Evolutionary conservation across 2,113 vertebrate species (phyloP).

Genomic region (Alectura lathami): DNA sequence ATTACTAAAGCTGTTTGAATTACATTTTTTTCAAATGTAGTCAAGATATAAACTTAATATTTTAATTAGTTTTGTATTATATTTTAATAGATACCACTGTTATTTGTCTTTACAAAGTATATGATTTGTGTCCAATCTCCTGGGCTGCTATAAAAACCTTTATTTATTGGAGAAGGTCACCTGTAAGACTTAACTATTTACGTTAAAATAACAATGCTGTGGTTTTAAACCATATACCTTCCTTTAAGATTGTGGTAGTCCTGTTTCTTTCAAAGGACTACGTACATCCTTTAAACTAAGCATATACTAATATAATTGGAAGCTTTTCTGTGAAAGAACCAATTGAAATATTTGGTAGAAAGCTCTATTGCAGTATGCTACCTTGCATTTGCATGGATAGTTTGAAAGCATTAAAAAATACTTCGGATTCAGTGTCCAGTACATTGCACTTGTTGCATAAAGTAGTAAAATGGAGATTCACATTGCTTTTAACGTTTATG

Average conservation of each 20-base stretch:
- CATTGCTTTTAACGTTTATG: background rate
- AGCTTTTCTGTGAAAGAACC: background rate
- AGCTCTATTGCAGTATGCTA: background rate
- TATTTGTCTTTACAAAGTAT: background rate
- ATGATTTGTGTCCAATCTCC: constrained; percentile 18
- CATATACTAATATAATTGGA: constrained; percentile 23
- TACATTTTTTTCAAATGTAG: background rate
- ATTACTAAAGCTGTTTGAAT: constrained; percentile 4
- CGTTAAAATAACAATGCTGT: background rate
- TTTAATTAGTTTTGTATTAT: constrained; percentile 14
- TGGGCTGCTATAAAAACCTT: background rate
- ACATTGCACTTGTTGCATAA: background rate
- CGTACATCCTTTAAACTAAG: background rate
- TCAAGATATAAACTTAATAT: constrained; percentile 33
- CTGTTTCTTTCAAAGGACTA: constrained; percentile 22
- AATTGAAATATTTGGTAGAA: background rate
- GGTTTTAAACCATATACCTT: background rate
- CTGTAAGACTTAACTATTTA: constrained; percentile 22
- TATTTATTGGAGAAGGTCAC: constrained; percentile 17
- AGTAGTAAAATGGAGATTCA: background rate
- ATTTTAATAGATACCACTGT: background rate
- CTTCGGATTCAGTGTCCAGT: background rate
- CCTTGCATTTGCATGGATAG: background rate
- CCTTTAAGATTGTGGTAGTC: constrained; percentile 3
- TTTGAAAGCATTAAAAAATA: background rate